A percentile compares a stretch with the other conserved stretches of the same genome.
Conservation (phyloP, 2,888 invertebrate species). For the Aromia moschata region DNA sequence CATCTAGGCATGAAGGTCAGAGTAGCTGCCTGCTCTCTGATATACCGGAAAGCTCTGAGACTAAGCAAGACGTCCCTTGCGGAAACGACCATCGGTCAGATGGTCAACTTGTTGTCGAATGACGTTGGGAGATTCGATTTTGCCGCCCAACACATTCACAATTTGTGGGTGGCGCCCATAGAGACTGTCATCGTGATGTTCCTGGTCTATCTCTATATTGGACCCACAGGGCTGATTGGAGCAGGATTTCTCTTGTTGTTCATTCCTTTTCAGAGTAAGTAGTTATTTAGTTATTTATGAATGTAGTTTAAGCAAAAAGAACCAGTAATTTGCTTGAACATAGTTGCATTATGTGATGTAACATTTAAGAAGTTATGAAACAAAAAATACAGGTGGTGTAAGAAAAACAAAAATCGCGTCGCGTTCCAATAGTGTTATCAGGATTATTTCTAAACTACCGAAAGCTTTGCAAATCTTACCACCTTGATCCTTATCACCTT, state of each 20-base stretch:
- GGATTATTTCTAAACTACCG: no score
- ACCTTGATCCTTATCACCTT: no score
- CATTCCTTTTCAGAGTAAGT: constrained; percentile 56
- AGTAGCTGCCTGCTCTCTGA: constrained; percentile 81
- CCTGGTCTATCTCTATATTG: constrained; percentile 63
- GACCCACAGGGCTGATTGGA: constrained; percentile 58
- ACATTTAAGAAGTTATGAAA: no score
- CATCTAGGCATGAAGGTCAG: constrained; percentile 86
- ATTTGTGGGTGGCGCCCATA: constrained; percentile 78
- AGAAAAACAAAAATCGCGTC: no score
- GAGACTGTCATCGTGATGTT: constrained; percentile 67
- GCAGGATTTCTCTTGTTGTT: constrained; percentile 55
- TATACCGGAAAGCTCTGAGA: constrained; percentile 76
- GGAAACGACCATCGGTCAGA: constrained; percentile 40
- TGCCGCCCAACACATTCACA: constrained; percentile 80
- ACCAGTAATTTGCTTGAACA: no score
- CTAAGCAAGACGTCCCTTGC: constrained; percentile 67
- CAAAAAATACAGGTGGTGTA: no score
- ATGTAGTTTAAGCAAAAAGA: not conserved
- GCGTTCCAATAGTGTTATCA: no score
- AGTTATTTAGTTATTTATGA: constrained; percentile 41
- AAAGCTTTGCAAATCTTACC: no score
- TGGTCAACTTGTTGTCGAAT: constrained; percentile 42
- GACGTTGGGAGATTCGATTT: constrained; percentile 82
- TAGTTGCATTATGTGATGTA: no score